These are phyloP conservation scores for Protomyctophum bolini DNA, from an alignment of 2,113 vertebrate genomes.

Conservation along the genomic window DNA sequence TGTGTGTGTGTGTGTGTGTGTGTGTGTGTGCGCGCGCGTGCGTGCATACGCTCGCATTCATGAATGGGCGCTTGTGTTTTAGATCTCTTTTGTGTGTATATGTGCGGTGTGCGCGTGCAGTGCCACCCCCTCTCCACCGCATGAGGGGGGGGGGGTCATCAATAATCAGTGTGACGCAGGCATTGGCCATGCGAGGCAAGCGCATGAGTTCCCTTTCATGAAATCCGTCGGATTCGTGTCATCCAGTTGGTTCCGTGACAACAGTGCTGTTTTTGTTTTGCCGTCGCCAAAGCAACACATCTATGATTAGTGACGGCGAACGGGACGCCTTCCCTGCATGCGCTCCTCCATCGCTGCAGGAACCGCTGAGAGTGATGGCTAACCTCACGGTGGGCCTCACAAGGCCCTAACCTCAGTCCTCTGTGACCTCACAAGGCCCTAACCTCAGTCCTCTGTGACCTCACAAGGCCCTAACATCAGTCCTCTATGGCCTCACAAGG, in stretches of 20 bases:
- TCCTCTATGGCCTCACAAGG: too few species aligned
- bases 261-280: slow-evolving; percentile 50
- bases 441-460: neutral
- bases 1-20: neutral
- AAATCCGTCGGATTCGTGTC: slow-evolving; percentile 47
- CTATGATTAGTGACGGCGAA: slow-evolving; percentile 54
- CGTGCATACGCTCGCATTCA: neutral
- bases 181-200: slow-evolving; percentile 19
- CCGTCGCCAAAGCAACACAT: slow-evolving; percentile 30
- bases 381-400: too few species aligned
- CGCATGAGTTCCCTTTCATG: slow-evolving; percentile 33
- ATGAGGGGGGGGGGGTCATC: neutral
- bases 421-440: neutral
- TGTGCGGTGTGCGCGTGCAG: neutral
- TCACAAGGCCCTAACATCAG: too few species aligned
- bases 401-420: too few species aligned
- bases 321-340: slow-evolving; percentile 41
- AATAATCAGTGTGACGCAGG: slow-evolving; percentile 14
- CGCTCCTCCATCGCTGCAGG: slow-evolving; percentile 25
- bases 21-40: neutral
- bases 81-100: neutral
- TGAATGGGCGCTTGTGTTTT: neutral
- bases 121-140: neutral
- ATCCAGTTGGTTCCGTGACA: slow-evolving; percentile 47
- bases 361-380: slow-evolving; percentile 32